Evolutionary conservation across 2,113 vertebrate species (phyloP), one percentile per base, ranked within the genome.

Genomic region (Nerophis ophidion): DNA sequence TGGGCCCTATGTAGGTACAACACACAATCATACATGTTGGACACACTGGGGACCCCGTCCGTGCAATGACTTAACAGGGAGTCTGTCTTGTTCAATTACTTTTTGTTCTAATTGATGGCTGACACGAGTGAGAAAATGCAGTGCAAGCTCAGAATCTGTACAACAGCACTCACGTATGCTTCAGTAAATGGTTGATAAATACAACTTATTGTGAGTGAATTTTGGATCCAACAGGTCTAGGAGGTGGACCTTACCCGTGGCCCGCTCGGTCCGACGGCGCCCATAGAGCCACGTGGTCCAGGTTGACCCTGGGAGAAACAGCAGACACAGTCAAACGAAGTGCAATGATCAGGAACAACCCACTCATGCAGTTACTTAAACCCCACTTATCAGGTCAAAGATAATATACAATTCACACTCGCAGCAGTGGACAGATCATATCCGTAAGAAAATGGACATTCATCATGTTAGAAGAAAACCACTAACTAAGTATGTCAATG

Each of bases 211-310:
- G 46, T 38, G 49, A 72, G 35, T 45, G 55, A 68, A 65, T 72
- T 50, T 53, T 75, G 56, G 57, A 75, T 68, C 15, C 11, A 70
- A 3, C 71, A 72, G 36, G 14, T 35, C n/a, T 14, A 4, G 33
- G 57, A 65, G 50, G 70, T 36, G n/a, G 19, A 60, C 63, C 90
- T 92, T 89, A 99, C 97, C 92, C 96, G 91, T 53, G 81, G 90
- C 76, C 97, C 97, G 58, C 89, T 83, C 75, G 93, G 92, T 84
- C 97, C 97, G 65, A 91, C 63, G 36, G 94, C 90, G 53, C 97
- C 97, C 68, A 93, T 79, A 69, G 94, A 92, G 65, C 97, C 97
- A 48, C 93, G 79, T 72, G 90, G 82, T 38, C 97, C 97, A 50
- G 86, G 82, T 1, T 92, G 74, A 86, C 97, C 97, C 97, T 99